Evolutionary conservation across 2,797 vertebrate species (phyloP).

Genomic region (Mustela erminea): DNA sequence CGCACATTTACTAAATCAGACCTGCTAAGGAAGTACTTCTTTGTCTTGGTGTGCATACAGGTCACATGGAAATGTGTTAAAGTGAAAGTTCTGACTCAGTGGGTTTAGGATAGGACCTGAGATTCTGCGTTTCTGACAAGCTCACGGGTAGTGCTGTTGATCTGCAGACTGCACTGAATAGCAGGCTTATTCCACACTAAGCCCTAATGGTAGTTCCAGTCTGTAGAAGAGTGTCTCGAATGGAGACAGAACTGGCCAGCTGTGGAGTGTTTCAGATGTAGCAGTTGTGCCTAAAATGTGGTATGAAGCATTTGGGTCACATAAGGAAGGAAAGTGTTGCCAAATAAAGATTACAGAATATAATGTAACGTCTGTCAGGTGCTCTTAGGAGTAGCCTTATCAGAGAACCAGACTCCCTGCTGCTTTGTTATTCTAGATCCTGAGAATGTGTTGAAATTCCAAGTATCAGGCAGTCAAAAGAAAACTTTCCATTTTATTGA

Average conservation of each 20-base stretch:
- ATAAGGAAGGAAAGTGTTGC: not conserved
- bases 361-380: not conserved
- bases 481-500: not conserved
- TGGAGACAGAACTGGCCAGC: not conserved
- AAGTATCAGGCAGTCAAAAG: not conserved
- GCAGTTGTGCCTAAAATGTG: not conserved
- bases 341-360: not conserved
- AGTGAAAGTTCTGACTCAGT: not conserved
- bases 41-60: not conserved
- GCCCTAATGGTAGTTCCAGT: no score
- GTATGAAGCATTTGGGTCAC: not conserved
- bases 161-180: not conserved
- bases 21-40: not conserved
- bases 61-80: not conserved
- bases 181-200: not conserved
- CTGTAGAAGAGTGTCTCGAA: not conserved
- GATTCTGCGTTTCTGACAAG: not conserved
- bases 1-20: not conserved
- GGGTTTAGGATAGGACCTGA: not conserved
- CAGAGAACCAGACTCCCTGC: not conserved
- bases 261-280: not conserved
- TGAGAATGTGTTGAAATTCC: not conserved
- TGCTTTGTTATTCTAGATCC: not conserved
- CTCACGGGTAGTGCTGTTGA: not conserved
- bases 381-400: not conserved